Conservation (phyloP, 2,113 vertebrate genomes). For the Pygoscelis antarcticus region DNA sequence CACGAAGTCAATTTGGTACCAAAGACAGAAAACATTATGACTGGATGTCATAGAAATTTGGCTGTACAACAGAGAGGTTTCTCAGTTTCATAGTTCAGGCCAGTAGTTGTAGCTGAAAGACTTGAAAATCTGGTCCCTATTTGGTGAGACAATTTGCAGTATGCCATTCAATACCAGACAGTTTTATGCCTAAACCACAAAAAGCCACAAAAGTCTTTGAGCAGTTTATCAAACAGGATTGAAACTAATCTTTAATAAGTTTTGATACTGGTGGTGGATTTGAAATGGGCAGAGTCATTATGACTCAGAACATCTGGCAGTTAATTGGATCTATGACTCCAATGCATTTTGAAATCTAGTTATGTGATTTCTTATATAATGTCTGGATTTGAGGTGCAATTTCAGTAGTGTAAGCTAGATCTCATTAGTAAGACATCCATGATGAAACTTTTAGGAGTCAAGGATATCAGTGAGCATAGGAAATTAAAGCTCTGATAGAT, state of each 20-base stretch:
- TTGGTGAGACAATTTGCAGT: neutral
- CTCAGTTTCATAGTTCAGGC: neutral
- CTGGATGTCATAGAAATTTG: neutral
- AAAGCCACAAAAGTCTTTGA: neutral
- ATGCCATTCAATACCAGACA: neutral
- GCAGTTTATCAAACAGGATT: neutral
- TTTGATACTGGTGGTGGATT: neutral
- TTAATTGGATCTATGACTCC: neutral
- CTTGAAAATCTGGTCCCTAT: neutral
- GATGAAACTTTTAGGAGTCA: neutral
- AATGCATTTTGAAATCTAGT: neutral
- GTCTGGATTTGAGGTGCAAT: neutral
- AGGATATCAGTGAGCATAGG: neutral
- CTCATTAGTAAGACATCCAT: neutral
- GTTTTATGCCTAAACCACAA: neutral
- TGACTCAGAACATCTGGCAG: neutral
- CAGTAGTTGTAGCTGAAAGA: neutral
- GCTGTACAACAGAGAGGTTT: neutral
- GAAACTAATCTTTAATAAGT: neutral
- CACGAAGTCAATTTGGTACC: neutral
- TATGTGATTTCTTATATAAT: neutral
- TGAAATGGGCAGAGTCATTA: neutral
- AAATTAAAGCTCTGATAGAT: neutral
- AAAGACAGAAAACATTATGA: neutral
- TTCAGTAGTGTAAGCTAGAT: neutral